Evolutionary conservation across 2,113 vertebrate genomes (phyloP).

Genomic region (Callaeas wilsoni): DNA sequence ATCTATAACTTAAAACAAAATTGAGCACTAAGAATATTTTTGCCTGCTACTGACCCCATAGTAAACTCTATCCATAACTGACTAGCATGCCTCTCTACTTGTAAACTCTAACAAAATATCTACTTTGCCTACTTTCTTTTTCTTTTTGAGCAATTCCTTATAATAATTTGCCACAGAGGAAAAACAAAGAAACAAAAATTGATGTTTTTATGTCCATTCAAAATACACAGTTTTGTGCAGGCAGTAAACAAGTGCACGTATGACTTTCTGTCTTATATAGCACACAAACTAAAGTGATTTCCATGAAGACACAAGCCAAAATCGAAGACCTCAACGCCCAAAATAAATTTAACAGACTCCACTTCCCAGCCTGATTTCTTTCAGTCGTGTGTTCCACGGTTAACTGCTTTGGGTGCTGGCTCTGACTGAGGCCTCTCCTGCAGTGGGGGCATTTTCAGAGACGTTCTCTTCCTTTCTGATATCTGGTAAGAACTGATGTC

Average conservation of each 20-base stretch:
- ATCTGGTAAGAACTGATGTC: neutral
- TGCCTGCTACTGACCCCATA: fast-evolving
- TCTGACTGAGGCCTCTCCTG: neutral
- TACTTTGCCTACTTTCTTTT: neutral
- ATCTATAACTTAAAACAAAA: neutral
- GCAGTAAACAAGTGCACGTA: neutral
- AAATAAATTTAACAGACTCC: neutral
- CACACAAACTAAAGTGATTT: neutral
- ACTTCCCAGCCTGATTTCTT: neutral
- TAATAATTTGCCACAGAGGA: neutral
- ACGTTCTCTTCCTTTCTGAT: neutral
- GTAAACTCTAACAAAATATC: neutral
- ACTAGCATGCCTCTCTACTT: neutral
- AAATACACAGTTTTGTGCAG: neutral
- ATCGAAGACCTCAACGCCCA: neutral
- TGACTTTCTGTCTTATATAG: neutral
- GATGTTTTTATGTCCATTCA: neutral
- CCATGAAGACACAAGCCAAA: neutral
- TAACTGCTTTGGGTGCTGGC: neutral
- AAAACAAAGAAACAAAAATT: neutral
- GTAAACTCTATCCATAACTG: neutral
- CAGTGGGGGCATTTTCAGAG: neutral
- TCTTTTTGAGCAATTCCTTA: neutral
- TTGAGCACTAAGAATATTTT: neutral
- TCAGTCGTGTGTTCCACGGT: neutral